A percentile compares a stretch with the other conserved stretches of the same genome.
phyloP scores from a whole-genome alignment of 2,113 vertebrate genomes.

The Poeciliopsis occidentalis region DNA sequence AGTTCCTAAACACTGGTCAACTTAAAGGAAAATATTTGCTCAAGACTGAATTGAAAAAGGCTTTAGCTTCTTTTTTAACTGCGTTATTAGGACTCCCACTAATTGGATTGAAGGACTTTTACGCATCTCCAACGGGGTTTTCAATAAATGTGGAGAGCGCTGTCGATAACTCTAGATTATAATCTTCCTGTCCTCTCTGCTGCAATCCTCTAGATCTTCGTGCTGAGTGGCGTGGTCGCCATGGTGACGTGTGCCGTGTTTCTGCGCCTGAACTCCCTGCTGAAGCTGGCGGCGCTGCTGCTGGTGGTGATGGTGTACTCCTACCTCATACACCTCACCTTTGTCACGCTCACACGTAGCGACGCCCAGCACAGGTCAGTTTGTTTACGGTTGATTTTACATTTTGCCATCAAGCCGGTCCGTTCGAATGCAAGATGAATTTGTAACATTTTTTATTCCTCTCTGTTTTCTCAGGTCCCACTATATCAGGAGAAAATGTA shows the following conservation, averaged over 20 bases:
- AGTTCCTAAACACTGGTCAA: no score
- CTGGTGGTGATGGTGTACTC: slow-evolving; percentile 88
- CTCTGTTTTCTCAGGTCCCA: slow-evolving; percentile 80
- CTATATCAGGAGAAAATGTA: slow-evolving; percentile 91
- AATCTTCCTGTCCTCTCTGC: no score
- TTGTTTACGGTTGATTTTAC: neutral
- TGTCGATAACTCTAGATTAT: neutral
- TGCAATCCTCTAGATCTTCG: slow-evolving; percentile 83
- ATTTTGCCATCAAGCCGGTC: neutral
- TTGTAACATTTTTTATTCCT: neutral
- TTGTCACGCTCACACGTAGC: slow-evolving; percentile 78
- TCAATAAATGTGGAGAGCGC: neutral
- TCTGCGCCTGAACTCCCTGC: slow-evolving; percentile 91
- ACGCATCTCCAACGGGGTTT: neutral
- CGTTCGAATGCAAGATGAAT: neutral
- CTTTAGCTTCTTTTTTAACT: no score
- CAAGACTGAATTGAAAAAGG: no score
- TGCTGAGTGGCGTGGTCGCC: slow-evolving; percentile 91
- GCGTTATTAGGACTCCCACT: no score
- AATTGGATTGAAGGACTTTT: no score
- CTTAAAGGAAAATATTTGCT: no score
- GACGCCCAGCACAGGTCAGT: slow-evolving; percentile 55
- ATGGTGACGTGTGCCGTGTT: slow-evolving; percentile 99
- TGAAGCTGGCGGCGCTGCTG: slow-evolving; percentile 92
- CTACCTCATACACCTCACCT: slow-evolving; percentile 89